Evolutionary conservation across 2,113 vertebrate species (phyloP), one percentile per base, ranked within the genome.

Genomic region (Panthera leo): DNA sequence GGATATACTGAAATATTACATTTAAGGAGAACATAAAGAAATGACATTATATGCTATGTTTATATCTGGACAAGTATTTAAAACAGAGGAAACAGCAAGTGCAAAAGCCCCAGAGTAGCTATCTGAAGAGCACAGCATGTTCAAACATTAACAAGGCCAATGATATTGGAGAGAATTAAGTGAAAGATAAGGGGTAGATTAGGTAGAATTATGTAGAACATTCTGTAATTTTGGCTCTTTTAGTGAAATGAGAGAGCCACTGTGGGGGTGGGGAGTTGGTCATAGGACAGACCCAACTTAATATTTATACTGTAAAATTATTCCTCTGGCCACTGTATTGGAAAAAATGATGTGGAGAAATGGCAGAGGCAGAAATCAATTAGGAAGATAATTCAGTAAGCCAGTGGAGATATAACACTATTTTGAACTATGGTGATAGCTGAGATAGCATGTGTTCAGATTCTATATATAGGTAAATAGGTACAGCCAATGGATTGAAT

Each of bases 231-330:
- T 75, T 82, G 34, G 5, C 79, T 36, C 21, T 39, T 34, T 39
- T 15, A 61, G 27, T 42, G 34, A 96, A 70, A 39, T 75, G 29
- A 13, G 16, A 15, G 14, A 5, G 0, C 27, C n/a, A 11, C 48
- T 63, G 2, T 48, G 6, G 1, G 1, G 2, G 14, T 55, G 14
- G 25, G 6, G 6, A 48, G 10, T n/a, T 65, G 7, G n/a, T 36
- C 58, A 84, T 12, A 84, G 21, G 4, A 85, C 13, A 55, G 29
- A 15, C 13, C 61, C 63, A 73, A 61, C n/a, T 18, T 82, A 25
- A 34, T 65, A 11, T 73, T 31, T 7, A 9, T 48, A 61, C 55
- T 63, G 13, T 61, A 34, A 85, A 93, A 73, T 67, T 7, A 89
- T 27, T 36, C 10, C 9, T 73, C 7, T 13, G 45, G 71, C 31